phyloP scores from a whole-genome alignment of 2,797 vertebrate genomes.

The Morus bassanus region DNA sequence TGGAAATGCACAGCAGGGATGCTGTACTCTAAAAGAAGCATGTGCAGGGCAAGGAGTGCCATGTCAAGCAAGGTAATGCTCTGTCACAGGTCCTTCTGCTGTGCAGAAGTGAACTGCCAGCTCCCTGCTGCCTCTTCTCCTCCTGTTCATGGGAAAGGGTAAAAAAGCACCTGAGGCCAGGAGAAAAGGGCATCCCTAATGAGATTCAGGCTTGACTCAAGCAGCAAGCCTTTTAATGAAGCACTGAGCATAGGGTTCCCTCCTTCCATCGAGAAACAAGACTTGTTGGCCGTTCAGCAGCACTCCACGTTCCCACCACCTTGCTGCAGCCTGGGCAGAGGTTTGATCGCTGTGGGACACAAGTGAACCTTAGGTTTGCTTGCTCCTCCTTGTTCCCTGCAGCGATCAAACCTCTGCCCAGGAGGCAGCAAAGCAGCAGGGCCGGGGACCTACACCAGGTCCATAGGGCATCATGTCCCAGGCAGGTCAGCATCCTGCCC shows the following conservation, averaged over 20 bases:
- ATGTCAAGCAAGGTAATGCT: rapidly evolving
- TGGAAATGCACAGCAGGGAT: not conserved
- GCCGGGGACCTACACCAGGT: not conserved
- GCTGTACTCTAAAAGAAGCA: not conserved
- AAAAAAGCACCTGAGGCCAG: not conserved
- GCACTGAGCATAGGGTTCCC: not conserved
- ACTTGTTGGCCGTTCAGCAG: not conserved
- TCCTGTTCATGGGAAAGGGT: not conserved
- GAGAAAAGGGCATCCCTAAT: not conserved
- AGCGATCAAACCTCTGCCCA: not conserved
- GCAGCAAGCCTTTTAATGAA: not conserved
- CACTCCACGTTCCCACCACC: not conserved
- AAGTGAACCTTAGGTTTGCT: not conserved
- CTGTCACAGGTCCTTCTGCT: not conserved
- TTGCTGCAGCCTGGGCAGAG: not conserved
- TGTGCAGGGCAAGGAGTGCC: rapidly evolving
- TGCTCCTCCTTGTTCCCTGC: not conserved
- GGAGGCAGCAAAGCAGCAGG: rapidly evolving
- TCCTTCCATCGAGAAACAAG: not conserved
- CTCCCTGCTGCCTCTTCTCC: not conserved
- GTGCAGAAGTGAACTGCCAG: rapidly evolving
- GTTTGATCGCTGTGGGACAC: rapidly evolving
- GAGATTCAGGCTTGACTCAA: not conserved
- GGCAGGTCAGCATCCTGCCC: rapidly evolving
- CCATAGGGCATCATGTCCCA: too few species aligned